Conservation (phyloP, 2,888 invertebrate species). For the Therioaphis trifolii region DNA sequence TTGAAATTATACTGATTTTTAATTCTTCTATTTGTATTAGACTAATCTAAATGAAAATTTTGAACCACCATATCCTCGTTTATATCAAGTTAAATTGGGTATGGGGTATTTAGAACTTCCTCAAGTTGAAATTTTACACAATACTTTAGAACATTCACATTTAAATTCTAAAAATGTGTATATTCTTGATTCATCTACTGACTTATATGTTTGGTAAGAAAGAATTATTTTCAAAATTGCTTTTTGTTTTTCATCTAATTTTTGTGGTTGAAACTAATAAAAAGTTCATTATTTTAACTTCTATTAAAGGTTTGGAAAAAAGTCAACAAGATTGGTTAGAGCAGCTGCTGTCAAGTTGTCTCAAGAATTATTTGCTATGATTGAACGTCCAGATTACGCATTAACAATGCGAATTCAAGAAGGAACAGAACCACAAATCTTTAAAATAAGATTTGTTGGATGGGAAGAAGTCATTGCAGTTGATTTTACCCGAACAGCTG, state of each 20-base stretch:
- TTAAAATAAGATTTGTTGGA: slow-evolving; percentile 95
- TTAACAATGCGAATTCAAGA: slow-evolving; percentile 90
- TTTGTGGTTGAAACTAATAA: not conserved
- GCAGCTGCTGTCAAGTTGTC: slow-evolving; percentile 97
- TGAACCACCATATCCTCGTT: slow-evolving; percentile 76
- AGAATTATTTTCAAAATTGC: not conserved
- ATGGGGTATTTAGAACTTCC: slow-evolving; percentile 99
- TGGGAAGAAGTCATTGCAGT: slow-evolving; percentile 99
- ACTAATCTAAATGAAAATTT: slow-evolving; percentile 80
- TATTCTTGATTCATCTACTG: slow-evolving; percentile 92
- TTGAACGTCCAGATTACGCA: slow-evolving; percentile 87
- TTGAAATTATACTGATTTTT: slow-evolving; percentile 49
- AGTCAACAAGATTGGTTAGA: slow-evolving; percentile 92
- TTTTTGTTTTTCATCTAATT: not conserved
- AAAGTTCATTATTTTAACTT: not conserved
- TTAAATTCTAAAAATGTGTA: slow-evolving; percentile 94
- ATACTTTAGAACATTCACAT: slow-evolving; percentile 80
- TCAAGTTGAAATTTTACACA: slow-evolving; percentile 84
- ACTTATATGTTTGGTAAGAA: slow-evolving; percentile 92
- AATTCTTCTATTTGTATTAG: slow-evolving; percentile 69
- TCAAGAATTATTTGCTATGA: slow-evolving; percentile 95
- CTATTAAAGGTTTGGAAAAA: slow-evolving; percentile 88
- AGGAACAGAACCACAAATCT: slow-evolving; percentile 87
- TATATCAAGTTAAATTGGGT: slow-evolving; percentile 95
- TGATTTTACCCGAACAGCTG: slow-evolving; percentile 97